A percentile compares a stretch with the other conserved stretches of the same genome.
phyloP scores from a whole-genome alignment of 2,797 vertebrate genomes.

The Crypturellus tataupa region DNA sequence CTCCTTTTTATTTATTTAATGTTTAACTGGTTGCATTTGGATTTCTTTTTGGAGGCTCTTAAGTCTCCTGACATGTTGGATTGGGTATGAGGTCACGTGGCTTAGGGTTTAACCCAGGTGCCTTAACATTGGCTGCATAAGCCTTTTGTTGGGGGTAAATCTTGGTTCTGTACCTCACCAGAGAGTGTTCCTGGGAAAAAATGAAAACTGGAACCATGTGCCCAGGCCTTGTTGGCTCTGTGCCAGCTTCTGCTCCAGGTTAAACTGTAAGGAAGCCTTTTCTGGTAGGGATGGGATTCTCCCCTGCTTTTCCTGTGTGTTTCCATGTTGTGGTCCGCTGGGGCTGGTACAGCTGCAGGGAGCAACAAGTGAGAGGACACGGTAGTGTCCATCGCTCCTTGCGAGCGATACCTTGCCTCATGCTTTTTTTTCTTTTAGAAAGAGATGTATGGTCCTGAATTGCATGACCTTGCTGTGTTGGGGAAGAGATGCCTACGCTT shows the following conservation, averaged over 20 bases:
- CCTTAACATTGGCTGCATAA: neutral
- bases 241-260: accelerated
- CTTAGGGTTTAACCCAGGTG: accelerated
- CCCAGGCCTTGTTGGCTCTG: neutral
- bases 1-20: neutral
- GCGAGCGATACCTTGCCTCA: too few relatives aligned
- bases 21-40: neutral
- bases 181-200: neutral
- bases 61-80: neutral
- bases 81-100: neutral
- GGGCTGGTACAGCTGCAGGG: too few relatives aligned
- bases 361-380: too few relatives aligned
- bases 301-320: neutral
- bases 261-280: neutral
- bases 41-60: neutral
- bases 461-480: neutral
- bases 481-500: neutral
- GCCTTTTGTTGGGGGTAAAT: neutral
- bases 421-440: neutral
- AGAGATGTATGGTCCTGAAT: neutral
- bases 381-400: too few relatives aligned
- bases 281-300: neutral
- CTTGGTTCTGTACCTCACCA: neutral
- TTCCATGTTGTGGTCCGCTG: too few relatives aligned
- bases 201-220: neutral